Evolutionary conservation across 2,797 vertebrate species (phyloP), one percentile per base, ranked within the genome.

Genomic region (Argya squamiceps): DNA sequence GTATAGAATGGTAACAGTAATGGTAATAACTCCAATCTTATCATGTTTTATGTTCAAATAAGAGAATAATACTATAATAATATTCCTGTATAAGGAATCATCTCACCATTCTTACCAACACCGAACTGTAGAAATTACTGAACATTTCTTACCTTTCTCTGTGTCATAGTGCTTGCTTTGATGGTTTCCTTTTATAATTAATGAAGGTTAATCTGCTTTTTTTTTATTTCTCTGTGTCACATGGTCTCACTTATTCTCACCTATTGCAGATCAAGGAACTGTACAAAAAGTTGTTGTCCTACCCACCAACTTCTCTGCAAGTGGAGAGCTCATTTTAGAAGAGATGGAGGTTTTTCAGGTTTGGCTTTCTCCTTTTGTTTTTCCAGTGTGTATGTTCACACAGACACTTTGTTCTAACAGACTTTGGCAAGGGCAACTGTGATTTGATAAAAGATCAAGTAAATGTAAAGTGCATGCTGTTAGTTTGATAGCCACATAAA

Each of bases 261-360:
- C 24, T 74, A 20, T 75, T 96, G 36, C 95, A 99, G 99, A 99
- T 97, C 99, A 98, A 97, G 99, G 99, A 44, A 99, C 99, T 0
- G 97, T 99, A 53, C 99, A 99, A 97, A 99, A 99, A 97, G 99
- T 99, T 81, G 99, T 99, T 9, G 99, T 99, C 26, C 98, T 99
- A 79, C 99, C 99, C 7, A 98, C 97, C 60, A 99, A 99, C 85
- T 98, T 97, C 49, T 99, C 99, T 64, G 94, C 98, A 96, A 98
- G 98, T 26, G 98, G 99, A 68, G 99, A 99, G 92, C 98, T 99
- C 93, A 99, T 99, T 96, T 98, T 99, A 97, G 99, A 99, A 98
- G 99, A 99, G 97, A 87, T 99, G 98, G 98, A 99, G 97, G 99
- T 99, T 94, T 99, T 99, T 98, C 98, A 99, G 99, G 99, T 99